Evolutionary conservation across 2,113 vertebrate species (phyloP).

Genomic region (Burhinus oedicnemus): DNA sequence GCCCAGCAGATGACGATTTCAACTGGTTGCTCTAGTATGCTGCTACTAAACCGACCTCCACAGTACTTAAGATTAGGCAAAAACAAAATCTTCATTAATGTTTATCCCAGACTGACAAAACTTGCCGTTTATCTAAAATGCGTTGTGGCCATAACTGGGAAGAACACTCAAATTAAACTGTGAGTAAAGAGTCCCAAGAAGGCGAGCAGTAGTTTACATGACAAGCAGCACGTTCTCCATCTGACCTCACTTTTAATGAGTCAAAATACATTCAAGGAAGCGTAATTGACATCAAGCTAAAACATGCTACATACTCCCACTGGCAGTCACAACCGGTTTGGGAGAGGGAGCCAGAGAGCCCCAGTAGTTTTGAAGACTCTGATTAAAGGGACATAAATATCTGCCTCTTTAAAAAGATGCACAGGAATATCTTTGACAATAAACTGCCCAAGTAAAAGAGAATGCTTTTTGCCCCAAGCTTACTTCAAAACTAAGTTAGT

Average conservation of each 20-base stretch:
- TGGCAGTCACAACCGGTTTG: not conserved
- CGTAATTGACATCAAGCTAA: not conserved
- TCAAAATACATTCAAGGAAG: not conserved
- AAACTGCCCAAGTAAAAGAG: not conserved
- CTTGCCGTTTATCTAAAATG: not conserved
- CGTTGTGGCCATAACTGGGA: accelerated
- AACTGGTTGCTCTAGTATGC: not conserved
- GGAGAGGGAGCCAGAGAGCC: not conserved
- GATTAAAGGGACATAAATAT: accelerated
- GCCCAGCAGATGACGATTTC: not conserved
- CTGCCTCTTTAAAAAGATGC: not conserved
- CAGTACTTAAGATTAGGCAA: not conserved
- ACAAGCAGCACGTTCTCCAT: constrained; percentile 51
- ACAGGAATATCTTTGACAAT: not conserved
- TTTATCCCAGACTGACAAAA: not conserved
- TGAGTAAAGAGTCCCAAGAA: not conserved
- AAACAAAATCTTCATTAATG: not conserved
- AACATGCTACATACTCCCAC: not conserved
- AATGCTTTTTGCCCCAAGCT: not conserved
- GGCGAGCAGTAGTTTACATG: not conserved
- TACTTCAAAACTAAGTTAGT: not conserved
- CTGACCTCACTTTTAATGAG: constrained; percentile 56
- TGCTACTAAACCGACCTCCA: not conserved
- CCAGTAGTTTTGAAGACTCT: accelerated
- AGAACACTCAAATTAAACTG: not conserved